Conservation (phyloP, 1,140 invertebrate species). For the Cardiocondyla obscurior region DNA sequence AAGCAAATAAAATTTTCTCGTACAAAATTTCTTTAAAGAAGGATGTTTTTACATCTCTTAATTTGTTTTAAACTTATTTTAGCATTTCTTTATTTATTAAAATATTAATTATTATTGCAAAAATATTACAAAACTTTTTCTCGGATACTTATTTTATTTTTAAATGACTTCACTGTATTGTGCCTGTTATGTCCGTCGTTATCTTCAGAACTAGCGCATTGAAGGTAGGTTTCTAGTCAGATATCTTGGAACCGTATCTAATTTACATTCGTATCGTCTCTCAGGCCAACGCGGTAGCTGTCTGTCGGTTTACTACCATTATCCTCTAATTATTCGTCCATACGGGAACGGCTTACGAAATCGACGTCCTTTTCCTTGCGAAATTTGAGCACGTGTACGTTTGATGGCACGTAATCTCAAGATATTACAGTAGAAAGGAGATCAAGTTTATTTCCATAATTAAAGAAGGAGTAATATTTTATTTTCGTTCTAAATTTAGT, state of each 20-base stretch:
- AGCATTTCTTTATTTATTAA: neutral
- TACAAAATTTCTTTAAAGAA: neutral
- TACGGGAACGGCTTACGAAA: neutral
- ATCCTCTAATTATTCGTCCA: constrained; percentile 51
- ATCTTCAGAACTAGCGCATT: neutral
- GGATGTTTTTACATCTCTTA: neutral
- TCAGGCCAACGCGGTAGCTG: neutral
- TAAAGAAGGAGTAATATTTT: neutral
- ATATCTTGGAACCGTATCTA: neutral
- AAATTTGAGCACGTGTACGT: constrained; percentile 20
- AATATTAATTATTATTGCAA: neutral
- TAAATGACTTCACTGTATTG: neutral
- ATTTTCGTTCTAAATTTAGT: no score
- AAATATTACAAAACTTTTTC: neutral
- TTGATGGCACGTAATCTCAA: neutral
- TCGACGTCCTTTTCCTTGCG: neutral
- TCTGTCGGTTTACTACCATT: constrained; percentile 2
- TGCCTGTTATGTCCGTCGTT: neutral
- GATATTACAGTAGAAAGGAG: neutral
- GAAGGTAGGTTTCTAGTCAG: constrained; percentile 10
- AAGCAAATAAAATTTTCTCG: neutral
- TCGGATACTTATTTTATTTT: neutral
- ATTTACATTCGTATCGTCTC: constrained; percentile 49
- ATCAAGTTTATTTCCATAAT: constrained; percentile 21
- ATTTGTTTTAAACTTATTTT: neutral